phyloP scores from a whole-genome alignment of 1,140 invertebrate species.

The Trichonephila inaurata region DNA sequence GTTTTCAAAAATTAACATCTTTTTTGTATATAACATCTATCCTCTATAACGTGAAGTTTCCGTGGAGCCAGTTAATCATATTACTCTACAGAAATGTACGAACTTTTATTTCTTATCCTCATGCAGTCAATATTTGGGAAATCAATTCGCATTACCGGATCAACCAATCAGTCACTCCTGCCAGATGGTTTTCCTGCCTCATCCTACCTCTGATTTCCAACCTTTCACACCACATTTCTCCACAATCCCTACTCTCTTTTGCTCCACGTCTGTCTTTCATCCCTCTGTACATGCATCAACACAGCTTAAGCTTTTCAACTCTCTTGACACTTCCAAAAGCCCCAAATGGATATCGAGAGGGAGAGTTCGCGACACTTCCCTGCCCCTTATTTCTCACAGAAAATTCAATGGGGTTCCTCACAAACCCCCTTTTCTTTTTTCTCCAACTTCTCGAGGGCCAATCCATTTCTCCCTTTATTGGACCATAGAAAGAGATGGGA shows the following conservation, averaged over 20 bases:
- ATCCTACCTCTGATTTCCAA: neutral
- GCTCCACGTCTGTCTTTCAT: neutral
- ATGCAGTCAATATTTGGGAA: too few species aligned
- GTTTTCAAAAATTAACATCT: too few species aligned
- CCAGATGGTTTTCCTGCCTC: neutral
- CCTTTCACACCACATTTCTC: neutral
- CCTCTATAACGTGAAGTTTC: too few species aligned
- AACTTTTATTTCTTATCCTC: too few species aligned
- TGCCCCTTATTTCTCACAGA: conserved; percentile 8
- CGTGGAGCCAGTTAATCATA: too few species aligned
- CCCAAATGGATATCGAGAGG: conserved; percentile 12
- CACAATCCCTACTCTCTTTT: neutral
- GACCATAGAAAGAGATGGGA: neutral
- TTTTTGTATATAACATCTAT: too few species aligned
- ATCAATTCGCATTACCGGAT: neutral
- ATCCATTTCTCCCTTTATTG: conserved; percentile 27
- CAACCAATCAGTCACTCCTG: neutral
- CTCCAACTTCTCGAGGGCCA: neutral
- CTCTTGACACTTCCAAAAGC: neutral
- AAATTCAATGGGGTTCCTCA: neutral
- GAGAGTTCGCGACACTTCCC: conserved; percentile 22
- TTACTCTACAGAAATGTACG: too few species aligned
- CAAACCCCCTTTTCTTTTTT: neutral
- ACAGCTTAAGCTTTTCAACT: conserved; percentile 46
- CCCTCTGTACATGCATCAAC: conserved; percentile 2